Evolutionary conservation across 2,797 vertebrate genomes (phyloP), one percentile per base, ranked within the genome.

Genomic region (Schizothorax lantsangensis): DNA sequence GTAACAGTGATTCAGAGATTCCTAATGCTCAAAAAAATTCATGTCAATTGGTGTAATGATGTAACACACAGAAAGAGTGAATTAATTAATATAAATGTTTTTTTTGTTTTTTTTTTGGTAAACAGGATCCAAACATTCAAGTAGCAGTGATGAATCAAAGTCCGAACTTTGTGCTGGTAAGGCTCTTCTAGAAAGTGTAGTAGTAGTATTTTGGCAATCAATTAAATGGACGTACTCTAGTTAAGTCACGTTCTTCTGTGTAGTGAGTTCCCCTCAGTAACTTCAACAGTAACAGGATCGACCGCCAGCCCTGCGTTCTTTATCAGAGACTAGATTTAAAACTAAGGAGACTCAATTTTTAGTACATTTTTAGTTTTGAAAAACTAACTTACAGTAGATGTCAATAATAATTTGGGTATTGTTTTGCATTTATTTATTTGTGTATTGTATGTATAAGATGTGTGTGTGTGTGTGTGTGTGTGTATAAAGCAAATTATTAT

Each of bases 81-180:
- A 66, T 33, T 1, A 33, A 33, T 66, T 0, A 15, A 64, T 64
- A 6, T 64, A 30, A 26, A 62, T 5, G 11, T 26, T 7, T 8
- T 1, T 23, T 23, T 75, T 5, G 12, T 40, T n/a, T 17, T 6
- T 52, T 40, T 57, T 38, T 59, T 9, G 38, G 11, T 40, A 21
- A 36, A 68, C 43, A 81, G 79, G 79, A 52, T 23, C 30, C 15
- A 52, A 81, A 81, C 21, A 52, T 69, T 33, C 64, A 49, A 68
- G 7, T 52, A 38, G 17, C 21, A 5, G 45, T 21, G 19, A 52
- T 81, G 64, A 81, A 69, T n/a, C 43, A 81, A 81, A 69, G 21
- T 69, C 79, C 1, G 21, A 69, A 49, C 5, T 69, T 15, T 49
- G 40, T 68, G 30, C 43, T 49, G 79, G 79, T 69, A 81, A 81